These are phyloP conservation scores for Hemistola chrysoprasaria DNA, from an alignment of 2,888 invertebrate genomes.

Conservation along the genomic window DNA sequence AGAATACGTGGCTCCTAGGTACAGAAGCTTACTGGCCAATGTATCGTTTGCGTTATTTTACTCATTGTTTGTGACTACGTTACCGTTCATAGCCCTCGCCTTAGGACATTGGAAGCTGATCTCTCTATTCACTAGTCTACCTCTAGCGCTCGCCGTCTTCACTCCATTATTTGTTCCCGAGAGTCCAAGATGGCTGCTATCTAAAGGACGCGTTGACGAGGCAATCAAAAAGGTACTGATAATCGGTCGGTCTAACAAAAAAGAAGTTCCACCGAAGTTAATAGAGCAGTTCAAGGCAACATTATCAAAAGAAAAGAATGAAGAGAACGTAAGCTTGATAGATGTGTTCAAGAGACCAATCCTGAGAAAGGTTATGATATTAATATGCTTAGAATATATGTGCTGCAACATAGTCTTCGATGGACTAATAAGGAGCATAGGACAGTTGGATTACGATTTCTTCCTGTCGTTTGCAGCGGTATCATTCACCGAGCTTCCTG, in stretches of 20 bases:
- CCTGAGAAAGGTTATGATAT: constrained; percentile 47
- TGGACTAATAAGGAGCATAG: constrained; percentile 51
- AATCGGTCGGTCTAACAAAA: constrained; percentile 50
- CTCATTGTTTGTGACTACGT: constrained; percentile 34
- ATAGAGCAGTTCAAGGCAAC: constrained; percentile 45
- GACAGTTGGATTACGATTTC: constrained; percentile 52
- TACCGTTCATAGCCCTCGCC: constrained; percentile 51
- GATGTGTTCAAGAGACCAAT: constrained; percentile 46
- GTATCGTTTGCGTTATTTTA: constrained; percentile 51
- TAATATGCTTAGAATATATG: constrained; percentile 49
- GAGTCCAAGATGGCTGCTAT: constrained; percentile 53
- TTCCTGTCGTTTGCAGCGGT: constrained; percentile 59
- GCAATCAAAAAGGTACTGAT: constrained; percentile 43
- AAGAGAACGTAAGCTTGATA: constrained; percentile 35
- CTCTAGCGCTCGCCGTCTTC: constrained; percentile 41
- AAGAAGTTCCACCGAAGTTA: constrained; percentile 41
- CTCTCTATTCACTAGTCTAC: constrained; percentile 49
- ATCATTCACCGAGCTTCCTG: constrained; percentile 62
- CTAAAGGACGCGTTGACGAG: constrained; percentile 50
- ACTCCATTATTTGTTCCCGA: constrained; percentile 48
- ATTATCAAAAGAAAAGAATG: constrained; percentile 13
- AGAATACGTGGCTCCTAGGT: constrained; percentile 53
- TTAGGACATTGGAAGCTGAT: constrained; percentile 52
- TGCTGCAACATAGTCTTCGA: constrained; percentile 52
- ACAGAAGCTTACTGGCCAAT: constrained; percentile 49